A percentile compares a stretch with the other conserved stretches of the same genome.
These are phyloP conservation scores for Apomyelois bistriatella DNA, from an alignment of 2,888 invertebrate species.

Conservation along the genomic window DNA sequence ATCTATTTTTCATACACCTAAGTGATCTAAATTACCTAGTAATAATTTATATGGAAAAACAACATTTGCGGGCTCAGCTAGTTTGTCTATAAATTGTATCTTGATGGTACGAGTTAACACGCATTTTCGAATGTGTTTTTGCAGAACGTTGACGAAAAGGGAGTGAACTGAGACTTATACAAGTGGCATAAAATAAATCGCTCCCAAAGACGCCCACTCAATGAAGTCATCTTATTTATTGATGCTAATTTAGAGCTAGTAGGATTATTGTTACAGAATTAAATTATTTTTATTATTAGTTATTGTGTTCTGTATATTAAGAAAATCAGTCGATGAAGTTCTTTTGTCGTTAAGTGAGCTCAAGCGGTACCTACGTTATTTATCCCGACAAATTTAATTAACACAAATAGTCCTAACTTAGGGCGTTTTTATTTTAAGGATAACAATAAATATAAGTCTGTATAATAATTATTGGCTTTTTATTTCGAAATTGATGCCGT, in stretches of 20 bases:
- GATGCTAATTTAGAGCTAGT: conserved; percentile 64
- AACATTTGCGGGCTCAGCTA: too few species aligned
- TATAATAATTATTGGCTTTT: conserved; percentile 30
- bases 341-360: conserved; percentile 62
- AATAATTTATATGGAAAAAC: too few species aligned
- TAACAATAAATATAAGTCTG: conserved; percentile 69
- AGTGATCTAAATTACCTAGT: too few species aligned
- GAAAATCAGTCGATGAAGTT: conserved; percentile 57
- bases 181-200: conserved; percentile 31
- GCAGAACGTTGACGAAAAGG: not conserved
- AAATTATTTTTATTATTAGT: conserved; percentile 70
- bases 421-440: conserved; percentile 63
- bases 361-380: conserved; percentile 50
- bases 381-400: conserved; percentile 46
- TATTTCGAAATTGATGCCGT: conserved; percentile 21
- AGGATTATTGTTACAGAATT: conserved; percentile 65
- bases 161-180: conserved; percentile 13
- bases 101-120: not conserved
- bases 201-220: conserved; percentile 60
- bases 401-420: conserved; percentile 54
- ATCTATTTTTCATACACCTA: too few species aligned
- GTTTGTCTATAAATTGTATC: not conserved
- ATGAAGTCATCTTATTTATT: conserved; percentile 75
- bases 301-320: conserved; percentile 74
- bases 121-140: not conserved